Base-by-base conservation (phyloP, 2,797 vertebrate genomes). In the Adrianichthys oophorus region DNA sequence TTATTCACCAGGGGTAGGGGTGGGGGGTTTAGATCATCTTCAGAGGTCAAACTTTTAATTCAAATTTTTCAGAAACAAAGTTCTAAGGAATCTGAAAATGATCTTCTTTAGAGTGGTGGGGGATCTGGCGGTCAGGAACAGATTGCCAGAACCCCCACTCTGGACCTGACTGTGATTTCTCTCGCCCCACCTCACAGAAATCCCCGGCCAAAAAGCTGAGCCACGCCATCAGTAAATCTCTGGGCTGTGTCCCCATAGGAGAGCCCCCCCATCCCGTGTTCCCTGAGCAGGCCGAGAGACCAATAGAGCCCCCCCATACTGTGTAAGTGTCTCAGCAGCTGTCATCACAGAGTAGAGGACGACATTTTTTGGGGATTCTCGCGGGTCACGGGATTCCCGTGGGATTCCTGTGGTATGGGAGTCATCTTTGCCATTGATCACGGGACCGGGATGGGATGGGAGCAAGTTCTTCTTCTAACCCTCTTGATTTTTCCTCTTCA, bases 141-240 rank as follows among this genome's bases (percentile, higher is more conserved):
- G 29, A 32, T 7, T 7, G 7, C 29, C 29, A 32, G 29, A 32
- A 8, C 44, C 17, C n/a, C 40, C 40, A 41, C 40, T 15, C 40
- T 26, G 24, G 24, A 32, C 29, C 29, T 32, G 29, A 32, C 10
- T 32, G 29, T 32, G 29, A 32, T 32, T 12, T 43, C 15, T 65
- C 41, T 26, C n/a, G 32, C 16, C 84, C n/a, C 60, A 68, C 70
- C 80, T 79, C 60, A 70, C 93, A 99, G 97, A 99, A 99, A 82
- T 99, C 97, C 16, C 97, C 97, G 4, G 96, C 97, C 56, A 99
- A 99, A 93, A 99, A 99, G 93, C 92, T 99, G 89, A 97, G 95
- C 93, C 97, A 98, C 23, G 97, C 97, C 13, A 98, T 99, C 91
- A 98, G 96, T 72, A 98, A 95, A 75, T 99, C 97, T 4, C 90